Base-by-base conservation (phyloP, 2,888 invertebrate genomes). In the Buathra laborator region DNA sequence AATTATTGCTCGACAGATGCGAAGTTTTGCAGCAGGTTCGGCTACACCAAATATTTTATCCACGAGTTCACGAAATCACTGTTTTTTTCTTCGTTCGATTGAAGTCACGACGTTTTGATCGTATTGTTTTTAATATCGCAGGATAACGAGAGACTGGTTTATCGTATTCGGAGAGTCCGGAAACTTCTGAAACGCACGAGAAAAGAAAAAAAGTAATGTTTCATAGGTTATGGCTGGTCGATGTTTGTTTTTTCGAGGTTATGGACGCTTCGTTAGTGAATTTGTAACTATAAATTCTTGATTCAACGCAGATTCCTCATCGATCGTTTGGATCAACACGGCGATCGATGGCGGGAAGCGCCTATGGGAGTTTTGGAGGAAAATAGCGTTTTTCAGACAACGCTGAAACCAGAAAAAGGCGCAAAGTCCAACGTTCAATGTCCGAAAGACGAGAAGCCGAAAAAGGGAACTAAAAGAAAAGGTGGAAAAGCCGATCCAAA, bases 111-210 rank as follows among this genome's bases (percentile, higher is more conserved):
- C 56, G 24, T 6, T 68, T 10, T 44, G 19, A n/a, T 51, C 32
- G 51, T 48, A 6, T 68, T 70, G 59, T 48, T 32, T 12, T 64
- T 3, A 46, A 37, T 24, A 59, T 62, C 76, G 24, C 86, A 97
- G 95, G 96, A 97, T 92, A 97, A 97, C 93, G 97, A 97, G 93
- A 95, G 96, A 93, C 94, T 97, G 87, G 96, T 97, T 84, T 94
- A 94, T 88, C 95, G 97, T 91, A 96, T 97, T 93, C 96, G 97
- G 91, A 96, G 96, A 93, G 96, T 96, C 24, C 96, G 96, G 90
- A 96, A 96, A 94, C 95, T 96, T 81, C 95, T 96, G 0, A 96
- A 96, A 90, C 95, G 96, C 14, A 95, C 96, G 85, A 95, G 96
- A 87, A 96, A 96, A 93, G 96, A 97, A 91, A 95, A 97, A 90